These are phyloP conservation scores for Calcarius lapponicus DNA, from an alignment of 2,797 vertebrate genomes.

Conservation along the genomic window DNA sequence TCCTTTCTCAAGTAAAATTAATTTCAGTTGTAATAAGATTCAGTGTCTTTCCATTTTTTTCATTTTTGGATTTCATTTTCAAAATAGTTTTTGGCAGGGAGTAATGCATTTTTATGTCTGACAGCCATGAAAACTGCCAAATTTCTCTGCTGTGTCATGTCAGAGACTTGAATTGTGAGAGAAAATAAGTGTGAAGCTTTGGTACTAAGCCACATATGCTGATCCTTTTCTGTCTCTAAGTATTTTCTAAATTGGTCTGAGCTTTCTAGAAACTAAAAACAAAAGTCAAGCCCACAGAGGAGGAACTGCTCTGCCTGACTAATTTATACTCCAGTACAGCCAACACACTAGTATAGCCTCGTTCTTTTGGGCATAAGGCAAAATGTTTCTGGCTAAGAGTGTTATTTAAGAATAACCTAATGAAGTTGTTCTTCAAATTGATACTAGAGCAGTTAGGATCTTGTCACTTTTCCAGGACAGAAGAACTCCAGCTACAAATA, in stretches of 20 bases:
- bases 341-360: not conserved
- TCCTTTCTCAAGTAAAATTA: conserved; percentile 6
- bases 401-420: not conserved
- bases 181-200: conserved; percentile 20
- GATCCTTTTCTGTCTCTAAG: conserved; percentile 10
- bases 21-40: conserved; percentile 11
- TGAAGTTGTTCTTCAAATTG: not conserved
- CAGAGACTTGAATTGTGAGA: conserved; percentile 31
- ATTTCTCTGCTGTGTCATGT: conserved; percentile 44
- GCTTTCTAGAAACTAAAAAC: conserved; percentile 51
- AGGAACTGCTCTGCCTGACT: not conserved
- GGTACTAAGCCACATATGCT: not conserved
- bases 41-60: not conserved
- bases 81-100: conserved; percentile 35
- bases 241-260: conserved; percentile 8
- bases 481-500: not conserved
- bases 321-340: not conserved
- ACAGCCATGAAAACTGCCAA: conserved; percentile 11
- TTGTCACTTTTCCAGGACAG: not conserved
- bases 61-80: conserved; percentile 8
- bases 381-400: not conserved
- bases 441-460: not conserved
- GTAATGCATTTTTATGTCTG: conserved; percentile 20
- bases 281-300: not conserved
- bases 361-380: not conserved